These are phyloP conservation scores for Platyscapa corneri DNA, from an alignment of 1,140 invertebrate genomes.

Conservation along the genomic window DNA sequence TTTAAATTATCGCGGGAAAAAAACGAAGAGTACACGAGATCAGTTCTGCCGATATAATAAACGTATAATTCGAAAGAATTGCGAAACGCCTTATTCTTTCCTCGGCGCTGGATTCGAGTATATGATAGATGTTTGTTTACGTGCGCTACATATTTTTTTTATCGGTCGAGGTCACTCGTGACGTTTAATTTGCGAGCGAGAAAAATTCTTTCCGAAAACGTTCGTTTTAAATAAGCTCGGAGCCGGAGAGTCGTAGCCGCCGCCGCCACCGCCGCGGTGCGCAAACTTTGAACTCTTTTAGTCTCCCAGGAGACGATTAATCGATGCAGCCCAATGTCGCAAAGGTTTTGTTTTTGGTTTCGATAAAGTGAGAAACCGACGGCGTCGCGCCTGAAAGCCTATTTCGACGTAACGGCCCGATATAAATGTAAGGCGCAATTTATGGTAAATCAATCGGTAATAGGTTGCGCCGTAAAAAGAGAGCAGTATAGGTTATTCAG, in stretches of 20 bases:
- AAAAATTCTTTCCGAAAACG: neutral
- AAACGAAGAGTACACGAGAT: neutral
- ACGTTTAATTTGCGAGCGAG: neutral
- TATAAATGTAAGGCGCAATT: neutral
- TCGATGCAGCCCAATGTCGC: too few species aligned
- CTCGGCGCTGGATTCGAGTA: neutral
- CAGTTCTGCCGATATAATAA: neutral
- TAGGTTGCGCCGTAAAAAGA: neutral
- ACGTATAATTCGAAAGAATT: neutral
- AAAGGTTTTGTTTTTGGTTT: too few species aligned
- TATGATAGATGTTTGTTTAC: neutral
- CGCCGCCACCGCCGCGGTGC: neutral
- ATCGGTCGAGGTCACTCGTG: neutral
- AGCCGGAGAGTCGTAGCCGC: neutral
- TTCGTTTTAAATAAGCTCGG: neutral
- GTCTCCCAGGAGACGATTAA: too few species aligned
- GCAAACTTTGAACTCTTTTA: neutral
- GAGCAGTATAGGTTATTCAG: neutral
- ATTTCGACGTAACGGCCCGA: neutral
- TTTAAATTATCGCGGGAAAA: conserved; percentile 8
- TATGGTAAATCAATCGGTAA: conserved; percentile 7
- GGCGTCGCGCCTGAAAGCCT: neutral
- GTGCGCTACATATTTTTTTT: neutral
- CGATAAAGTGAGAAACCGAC: neutral
- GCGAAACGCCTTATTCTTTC: neutral